Evolutionary conservation across 2,113 vertebrate genomes (phyloP), one percentile per base, ranked within the genome.

Genomic region (Peromyscus maniculatus): DNA sequence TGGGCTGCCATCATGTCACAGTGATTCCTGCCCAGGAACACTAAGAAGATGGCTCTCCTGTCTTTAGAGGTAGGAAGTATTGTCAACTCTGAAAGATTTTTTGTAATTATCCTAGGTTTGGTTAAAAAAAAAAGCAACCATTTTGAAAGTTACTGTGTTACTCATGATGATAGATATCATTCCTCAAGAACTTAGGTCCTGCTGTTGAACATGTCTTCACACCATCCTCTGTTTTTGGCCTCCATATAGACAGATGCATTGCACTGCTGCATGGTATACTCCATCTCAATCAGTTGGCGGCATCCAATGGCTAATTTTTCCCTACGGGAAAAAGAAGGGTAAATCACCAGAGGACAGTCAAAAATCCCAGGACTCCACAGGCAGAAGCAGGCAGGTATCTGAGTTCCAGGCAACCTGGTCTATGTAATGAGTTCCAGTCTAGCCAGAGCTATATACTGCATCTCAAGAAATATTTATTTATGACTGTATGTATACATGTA

Each of bases 291-390:
- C 96, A 99, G 97, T 80, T 99, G 99, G 91, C 87, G 97, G 55
- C 99, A 99, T 24, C 99, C 99, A 0, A 99, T 93, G 8, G 97
- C 95, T 91, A 99, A 97, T 98, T 98, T 99, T 95, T 99, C 98
- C 98, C 99, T 99, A n/a, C 33, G 82, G 64, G 74, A 97, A 46
- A 57, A 98, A 93, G 91, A 92, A 92, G 90, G 57, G 0, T 96
- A 49, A 89, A 43, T 94, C 5, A 55, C 64, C 33, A 31, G 31
- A 62, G 59, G 43, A 52, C 8, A 87, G 46, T 75, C 57, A 64
- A 43, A 80, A 80, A 16, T 80, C 7, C 49, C 78, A 57, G 43
- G 43, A 69, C 33, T 19, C 31, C 26, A 36, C 43, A 66, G 62
- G 39, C 24, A 62, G n/a, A 33, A 19, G 16, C 62, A 67, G 17